Evolutionary conservation across 2,888 invertebrate species (phyloP).

Genomic region (Fragum sueziense): DNA sequence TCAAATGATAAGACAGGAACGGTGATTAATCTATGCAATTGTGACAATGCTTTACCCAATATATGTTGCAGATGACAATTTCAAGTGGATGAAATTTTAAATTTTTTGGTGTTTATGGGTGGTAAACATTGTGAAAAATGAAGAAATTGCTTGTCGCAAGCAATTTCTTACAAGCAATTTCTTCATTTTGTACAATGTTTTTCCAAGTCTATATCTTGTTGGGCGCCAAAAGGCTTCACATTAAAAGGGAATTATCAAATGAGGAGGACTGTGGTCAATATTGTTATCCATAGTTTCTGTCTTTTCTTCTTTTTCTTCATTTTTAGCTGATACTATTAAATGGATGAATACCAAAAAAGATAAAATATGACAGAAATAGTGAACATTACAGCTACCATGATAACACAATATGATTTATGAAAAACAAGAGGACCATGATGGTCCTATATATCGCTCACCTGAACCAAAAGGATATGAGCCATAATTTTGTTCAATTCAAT

Average conservation of each 20-base stretch:
- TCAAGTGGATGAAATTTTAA: no score
- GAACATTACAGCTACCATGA: not conserved
- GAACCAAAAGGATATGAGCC: no score
- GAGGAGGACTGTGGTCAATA: not conserved
- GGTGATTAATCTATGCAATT: not conserved
- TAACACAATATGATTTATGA: no score
- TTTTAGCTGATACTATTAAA: not conserved
- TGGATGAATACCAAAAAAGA: not conserved
- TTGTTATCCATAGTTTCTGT: not conserved
- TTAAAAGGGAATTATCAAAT: not conserved
- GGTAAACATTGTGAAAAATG: no score
- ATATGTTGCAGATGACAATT: conserved; percentile 5
- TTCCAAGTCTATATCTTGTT: not conserved
- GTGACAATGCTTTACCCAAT: not conserved
- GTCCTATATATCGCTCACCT: no score
- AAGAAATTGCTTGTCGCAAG: not conserved
- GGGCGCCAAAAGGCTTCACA: not conserved
- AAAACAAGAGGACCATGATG: no score
- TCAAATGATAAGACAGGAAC: conserved; percentile 22
- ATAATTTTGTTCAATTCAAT: no score
- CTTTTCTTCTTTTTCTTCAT: not conserved
- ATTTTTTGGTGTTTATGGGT: no score
- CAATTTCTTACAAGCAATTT: no score
- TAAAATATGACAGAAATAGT: not conserved
- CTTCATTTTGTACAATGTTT: not conserved